Evolutionary conservation across 2,113 vertebrate species (phyloP), one percentile per base, ranked within the genome.

Genomic region (Gorsachius goisagi): DNA sequence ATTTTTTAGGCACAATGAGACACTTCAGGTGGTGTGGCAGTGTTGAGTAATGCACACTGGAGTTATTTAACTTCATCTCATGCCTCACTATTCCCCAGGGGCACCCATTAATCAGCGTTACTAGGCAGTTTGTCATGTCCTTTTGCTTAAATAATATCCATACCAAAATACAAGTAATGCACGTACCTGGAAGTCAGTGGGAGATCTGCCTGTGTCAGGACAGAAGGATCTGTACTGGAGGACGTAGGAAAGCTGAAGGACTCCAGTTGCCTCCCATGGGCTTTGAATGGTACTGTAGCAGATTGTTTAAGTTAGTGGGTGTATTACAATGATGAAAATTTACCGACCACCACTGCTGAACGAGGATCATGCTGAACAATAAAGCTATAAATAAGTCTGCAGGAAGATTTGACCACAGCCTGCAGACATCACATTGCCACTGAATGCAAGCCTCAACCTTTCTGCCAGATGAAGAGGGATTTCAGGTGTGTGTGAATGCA

Each of bases 81-180:
- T 96, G 93, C 94, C 93, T 93, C 84, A 89, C 91, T 88, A 24
- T 92, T 81, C 94, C 92, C 83, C 52, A 64, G 95, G 97, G 96
- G 92, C 93, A 71, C 55, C 77, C 94, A 98, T 98, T 98, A 97
- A 97, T 98, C 98, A 98, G 83, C 32, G 32, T 95, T 96, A 94
- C 92, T 89, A 95, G 93, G 96, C 93, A 97, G 89, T 98, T 97
- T 97, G 78, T 96, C 92, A 98, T 96, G 81, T 97, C 97, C 87
- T 90, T 95, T 95, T 97, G 81, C 92, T 98, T 98, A 97, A 98
- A 97, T 98, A 98, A 98, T 97, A 97, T 96, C 95, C 97, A 95
- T 87, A 96, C 92, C 95, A 90, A 96, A 95, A 97, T 96, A 86
- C 95, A 92, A 95, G 95, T 97, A 98, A 97, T 97, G 79, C 62